Evolutionary conservation across 2,888 invertebrate genomes (phyloP).

Genomic region (Anaspis maculata): DNA sequence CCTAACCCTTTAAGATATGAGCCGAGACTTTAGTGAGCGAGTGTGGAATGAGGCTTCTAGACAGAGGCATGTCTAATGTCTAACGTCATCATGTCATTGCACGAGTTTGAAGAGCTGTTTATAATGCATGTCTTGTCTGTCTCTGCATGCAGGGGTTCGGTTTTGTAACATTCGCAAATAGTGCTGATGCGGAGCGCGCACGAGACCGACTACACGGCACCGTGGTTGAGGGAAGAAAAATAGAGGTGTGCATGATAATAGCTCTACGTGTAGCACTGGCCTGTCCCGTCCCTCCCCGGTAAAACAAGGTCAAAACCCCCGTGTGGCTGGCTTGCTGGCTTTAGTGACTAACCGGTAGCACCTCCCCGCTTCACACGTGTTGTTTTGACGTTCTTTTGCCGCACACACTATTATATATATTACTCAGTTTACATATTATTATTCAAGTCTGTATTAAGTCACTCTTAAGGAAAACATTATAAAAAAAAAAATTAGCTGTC

Average conservation of each 20-base stretch:
- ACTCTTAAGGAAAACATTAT: too few relatives aligned
- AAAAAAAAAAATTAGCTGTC: too few relatives aligned
- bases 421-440: conserved; percentile 5
- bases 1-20: conserved; percentile 14
- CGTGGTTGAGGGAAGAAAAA: conserved; percentile 99
- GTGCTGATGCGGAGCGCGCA: conserved; percentile 99
- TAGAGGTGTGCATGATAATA: conserved; percentile 96
- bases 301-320: conserved; percentile 45
- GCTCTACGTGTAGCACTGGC: conserved; percentile 55
- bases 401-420: conserved; percentile 34
- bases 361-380: conserved; percentile 43
- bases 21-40: conserved; percentile 36
- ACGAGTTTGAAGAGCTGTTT: conserved; percentile 70
- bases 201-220: conserved; percentile 99
- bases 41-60: conserved; percentile 41
- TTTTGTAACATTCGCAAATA: conserved; percentile 99
- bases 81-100: conserved; percentile 57
- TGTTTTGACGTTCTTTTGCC: conserved; percentile 46
- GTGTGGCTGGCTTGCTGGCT: conserved; percentile 45
- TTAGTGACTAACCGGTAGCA: conserved; percentile 45
- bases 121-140: conserved; percentile 94
- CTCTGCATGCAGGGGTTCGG: conserved; percentile 99
- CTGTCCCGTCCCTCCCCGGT: conserved; percentile 44
- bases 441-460: conserved; percentile 12
- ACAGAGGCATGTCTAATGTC: conserved; percentile 39